These are phyloP conservation scores for Gymnocheta viridis DNA, from an alignment of 2,888 invertebrate genomes.

Conservation along the genomic window DNA sequence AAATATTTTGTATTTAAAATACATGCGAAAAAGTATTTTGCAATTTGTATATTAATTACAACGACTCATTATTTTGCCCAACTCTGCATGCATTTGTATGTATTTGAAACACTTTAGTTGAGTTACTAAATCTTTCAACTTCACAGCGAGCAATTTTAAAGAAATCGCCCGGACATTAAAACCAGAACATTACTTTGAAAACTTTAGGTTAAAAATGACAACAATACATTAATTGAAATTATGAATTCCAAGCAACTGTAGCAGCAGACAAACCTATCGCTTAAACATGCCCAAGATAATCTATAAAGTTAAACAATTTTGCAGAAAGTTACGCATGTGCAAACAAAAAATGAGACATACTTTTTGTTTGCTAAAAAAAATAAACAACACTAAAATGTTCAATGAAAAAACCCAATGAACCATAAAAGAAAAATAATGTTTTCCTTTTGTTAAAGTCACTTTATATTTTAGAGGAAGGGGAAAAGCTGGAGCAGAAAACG, in stretches of 20 bases:
- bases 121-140: not conserved
- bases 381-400: constrained; percentile 2
- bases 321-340: constrained; percentile 56
- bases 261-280: constrained; percentile 61
- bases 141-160: not conserved
- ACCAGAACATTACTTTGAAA: constrained; percentile 36
- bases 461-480: not conserved
- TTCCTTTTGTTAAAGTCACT: constrained; percentile 41
- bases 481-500: constrained; percentile 6
- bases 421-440: constrained; percentile 45
- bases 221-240: constrained; percentile 54
- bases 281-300: constrained; percentile 65
- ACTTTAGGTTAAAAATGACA: constrained; percentile 31
- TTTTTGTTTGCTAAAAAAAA: not conserved
- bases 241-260: constrained; percentile 62
- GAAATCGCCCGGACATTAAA: constrained; percentile 6
- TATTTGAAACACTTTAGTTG: not conserved
- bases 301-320: constrained; percentile 58
- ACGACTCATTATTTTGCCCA: no score
- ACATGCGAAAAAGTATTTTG: no score
- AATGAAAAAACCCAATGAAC: constrained; percentile 64
- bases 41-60: no score
- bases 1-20: no score
- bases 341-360: constrained; percentile 34
- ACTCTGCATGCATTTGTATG: not conserved